Evolutionary conservation across 37 sponge, comb jelly and placozoan genomes (phyloP).

Genomic region (Ephydatia muelleri): DNA sequence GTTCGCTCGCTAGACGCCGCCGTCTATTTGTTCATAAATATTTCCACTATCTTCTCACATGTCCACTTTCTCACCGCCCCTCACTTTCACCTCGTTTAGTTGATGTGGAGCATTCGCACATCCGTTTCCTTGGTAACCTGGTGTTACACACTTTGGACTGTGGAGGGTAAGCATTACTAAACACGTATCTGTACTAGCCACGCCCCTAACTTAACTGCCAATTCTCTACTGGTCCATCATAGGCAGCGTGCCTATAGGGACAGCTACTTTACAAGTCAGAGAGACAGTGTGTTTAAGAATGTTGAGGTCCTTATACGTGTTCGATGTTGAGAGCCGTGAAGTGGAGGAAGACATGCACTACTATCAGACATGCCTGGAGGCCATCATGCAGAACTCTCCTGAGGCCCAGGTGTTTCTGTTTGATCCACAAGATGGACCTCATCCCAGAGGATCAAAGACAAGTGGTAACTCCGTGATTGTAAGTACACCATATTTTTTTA

Average conservation of each 20-base stretch:
- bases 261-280: constrained; percentile 95
- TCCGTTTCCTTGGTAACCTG: constrained; percentile 98
- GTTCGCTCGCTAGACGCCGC: not conserved
- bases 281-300: constrained; percentile 93
- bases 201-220: not conserved
- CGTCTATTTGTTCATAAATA: not conserved
- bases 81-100: constrained; percentile 39
- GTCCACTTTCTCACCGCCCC: not conserved
- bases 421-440: constrained; percentile 99
- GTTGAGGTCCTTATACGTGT: constrained; percentile 99
- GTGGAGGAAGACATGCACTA: constrained; percentile 96
- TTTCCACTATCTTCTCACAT: not conserved
- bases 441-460: constrained; percentile 96
- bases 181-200: no score
- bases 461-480: constrained; percentile 45
- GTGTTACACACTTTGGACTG: constrained; percentile 99
- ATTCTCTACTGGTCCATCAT: not conserved
- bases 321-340: constrained; percentile 98
- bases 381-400: constrained; percentile 92
- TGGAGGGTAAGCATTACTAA: constrained; percentile 90
- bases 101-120: constrained; percentile 97
- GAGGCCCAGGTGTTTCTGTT: constrained; percentile 94
- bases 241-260: constrained; percentile 97
- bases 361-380: constrained; percentile 98
- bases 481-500: not conserved